phyloP scores from a whole-genome alignment of 2,888 invertebrate species.

The Drosophila phalerata region DNA sequence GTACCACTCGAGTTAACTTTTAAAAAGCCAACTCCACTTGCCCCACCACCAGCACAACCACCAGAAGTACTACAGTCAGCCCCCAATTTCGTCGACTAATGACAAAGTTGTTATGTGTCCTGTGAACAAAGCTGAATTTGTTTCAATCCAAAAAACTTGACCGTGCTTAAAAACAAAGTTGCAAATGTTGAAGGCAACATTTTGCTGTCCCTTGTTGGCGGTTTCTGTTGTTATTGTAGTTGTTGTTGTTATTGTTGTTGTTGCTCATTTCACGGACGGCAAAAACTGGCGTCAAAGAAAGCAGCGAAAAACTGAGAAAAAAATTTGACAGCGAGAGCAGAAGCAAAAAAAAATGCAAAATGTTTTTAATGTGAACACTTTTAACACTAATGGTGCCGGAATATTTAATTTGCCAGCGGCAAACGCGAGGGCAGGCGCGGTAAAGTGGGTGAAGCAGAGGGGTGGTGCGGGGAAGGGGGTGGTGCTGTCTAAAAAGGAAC shows the following conservation, averaged over 20 bases:
- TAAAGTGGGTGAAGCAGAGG: not conserved
- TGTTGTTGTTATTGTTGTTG: slow-evolving; percentile 15
- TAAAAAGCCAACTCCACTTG: slow-evolving; percentile 40
- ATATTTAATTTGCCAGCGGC: slow-evolving; percentile 81
- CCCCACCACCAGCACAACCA: not conserved
- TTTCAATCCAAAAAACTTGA: slow-evolving; percentile 54
- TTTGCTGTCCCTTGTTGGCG: slow-evolving; percentile 2
- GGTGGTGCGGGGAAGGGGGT: not conserved
- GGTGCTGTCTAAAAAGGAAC: slow-evolving; percentile 25
- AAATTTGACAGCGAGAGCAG: not conserved
- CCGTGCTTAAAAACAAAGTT: slow-evolving; percentile 76
- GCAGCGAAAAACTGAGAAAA: slow-evolving; percentile 18
- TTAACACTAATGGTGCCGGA: slow-evolving; percentile 85
- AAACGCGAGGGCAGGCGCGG: slow-evolving; percentile 9
- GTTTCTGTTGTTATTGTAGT: slow-evolving; percentile 14
- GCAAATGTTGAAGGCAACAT: slow-evolving; percentile 30
- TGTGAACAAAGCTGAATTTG: slow-evolving; percentile 40
- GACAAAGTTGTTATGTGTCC: slow-evolving; percentile 64
- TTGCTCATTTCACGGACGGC: slow-evolving; percentile 36
- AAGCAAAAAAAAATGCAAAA: slow-evolving; percentile 73
- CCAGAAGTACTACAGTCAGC: not conserved
- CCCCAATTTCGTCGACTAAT: slow-evolving; percentile 47
- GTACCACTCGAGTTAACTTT: slow-evolving; percentile 43
- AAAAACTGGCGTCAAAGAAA: slow-evolving; percentile 32
- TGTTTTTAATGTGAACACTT: slow-evolving; percentile 83